Conservation (phyloP, 2,113 vertebrate species). For the Marmota monax region DNA sequence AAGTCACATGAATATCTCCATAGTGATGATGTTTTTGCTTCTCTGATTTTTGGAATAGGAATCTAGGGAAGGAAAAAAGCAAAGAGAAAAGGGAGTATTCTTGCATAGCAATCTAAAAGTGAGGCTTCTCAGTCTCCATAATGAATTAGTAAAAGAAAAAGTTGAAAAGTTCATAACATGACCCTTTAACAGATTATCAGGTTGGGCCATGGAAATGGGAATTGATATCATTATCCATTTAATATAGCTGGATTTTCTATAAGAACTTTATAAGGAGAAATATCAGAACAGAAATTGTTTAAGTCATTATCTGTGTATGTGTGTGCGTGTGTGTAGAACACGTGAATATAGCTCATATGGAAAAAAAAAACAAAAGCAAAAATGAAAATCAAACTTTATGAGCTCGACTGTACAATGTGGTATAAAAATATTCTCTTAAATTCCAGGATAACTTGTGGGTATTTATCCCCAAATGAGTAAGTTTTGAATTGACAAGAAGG, state of each 20-base stretch:
- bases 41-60: slow-evolving; percentile 65
- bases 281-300: background rate
- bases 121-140: background rate
- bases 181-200: background rate
- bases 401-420: background rate
- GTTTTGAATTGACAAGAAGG: background rate
- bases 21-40: slow-evolving; percentile 70
- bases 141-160: slow-evolving; percentile 20
- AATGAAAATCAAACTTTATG: background rate
- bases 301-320: background rate
- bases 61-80: slow-evolving; percentile 49
- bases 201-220: background rate
- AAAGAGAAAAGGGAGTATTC: slow-evolving; percentile 61
- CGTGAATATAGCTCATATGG: background rate
- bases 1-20: slow-evolving; percentile 76
- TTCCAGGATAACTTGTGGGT: background rate
- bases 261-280: background rate
- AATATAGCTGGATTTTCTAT: slow-evolving; percentile 21
- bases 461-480: slow-evolving; percentile 23
- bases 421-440: background rate
- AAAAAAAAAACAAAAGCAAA: background rate
- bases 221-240: background rate
- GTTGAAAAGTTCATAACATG: slow-evolving; percentile 35
- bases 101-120: slow-evolving; percentile 76
- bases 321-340: background rate